Evolutionary conservation across 35 echinoderm and acorn worm genomes (phyloP).

Genomic region (Hemicentrotus pulcherrimus): DNA sequence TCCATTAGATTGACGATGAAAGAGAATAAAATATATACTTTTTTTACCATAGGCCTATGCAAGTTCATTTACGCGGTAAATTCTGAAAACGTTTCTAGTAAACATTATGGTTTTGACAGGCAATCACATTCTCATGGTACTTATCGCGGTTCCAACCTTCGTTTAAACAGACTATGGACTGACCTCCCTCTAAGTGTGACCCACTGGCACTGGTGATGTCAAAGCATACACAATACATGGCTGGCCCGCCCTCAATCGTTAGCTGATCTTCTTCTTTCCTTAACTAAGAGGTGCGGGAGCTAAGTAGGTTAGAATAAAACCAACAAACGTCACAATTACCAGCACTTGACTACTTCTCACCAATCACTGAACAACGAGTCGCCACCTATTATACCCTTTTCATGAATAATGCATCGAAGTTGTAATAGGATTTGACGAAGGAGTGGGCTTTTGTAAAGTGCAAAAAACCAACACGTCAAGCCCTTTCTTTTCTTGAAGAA

Average conservation of each 20-base stretch:
- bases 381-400: slow-evolving; percentile 24
- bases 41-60: too few species aligned
- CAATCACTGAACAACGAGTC: slow-evolving; percentile 33
- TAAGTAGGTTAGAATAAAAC: not conserved
- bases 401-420: slow-evolving; percentile 41
- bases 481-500: not conserved
- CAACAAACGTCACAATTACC: slow-evolving; percentile 49
- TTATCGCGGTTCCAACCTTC: too few species aligned
- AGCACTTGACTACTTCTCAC: slow-evolving; percentile 39
- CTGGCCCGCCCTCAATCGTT: not conserved
- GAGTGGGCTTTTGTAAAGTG: not conserved
- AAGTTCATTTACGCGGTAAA: too few species aligned
- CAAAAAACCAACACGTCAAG: slow-evolving; percentile 38
- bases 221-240: not conserved
- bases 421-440: slow-evolving; percentile 44
- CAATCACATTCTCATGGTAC: too few species aligned
- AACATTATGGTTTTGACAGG: too few species aligned
- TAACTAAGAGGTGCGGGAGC: not conserved
- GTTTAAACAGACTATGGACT: too few species aligned
- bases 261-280: not conserved
- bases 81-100: too few species aligned
- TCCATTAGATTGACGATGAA: too few species aligned
- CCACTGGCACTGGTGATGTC: too few species aligned
- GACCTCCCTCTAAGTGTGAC: too few species aligned
- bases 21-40: too few species aligned